Percentiles rank a stretch among this genome's conserved stretches.
Conservation (phyloP, 2,888 invertebrate genomes). For the Caenorhabditis auriculariae region DNA sequence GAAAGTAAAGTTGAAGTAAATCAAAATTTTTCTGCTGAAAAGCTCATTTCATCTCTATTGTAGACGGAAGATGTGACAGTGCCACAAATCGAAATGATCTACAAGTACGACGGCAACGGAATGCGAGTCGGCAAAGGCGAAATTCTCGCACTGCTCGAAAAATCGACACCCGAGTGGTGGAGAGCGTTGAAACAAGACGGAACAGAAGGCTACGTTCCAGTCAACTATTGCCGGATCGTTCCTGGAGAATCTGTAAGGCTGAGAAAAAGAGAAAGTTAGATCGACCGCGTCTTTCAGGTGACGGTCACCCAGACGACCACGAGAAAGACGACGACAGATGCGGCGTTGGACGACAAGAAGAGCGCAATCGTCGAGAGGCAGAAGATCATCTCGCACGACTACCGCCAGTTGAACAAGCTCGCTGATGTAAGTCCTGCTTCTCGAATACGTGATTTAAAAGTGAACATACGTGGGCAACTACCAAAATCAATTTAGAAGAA, state of each 20-base stretch:
- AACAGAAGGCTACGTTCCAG: slow-evolving; percentile 90
- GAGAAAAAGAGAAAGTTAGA: neutral
- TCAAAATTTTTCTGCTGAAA: neutral
- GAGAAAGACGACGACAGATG: slow-evolving; percentile 25
- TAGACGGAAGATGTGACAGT: slow-evolving; percentile 54
- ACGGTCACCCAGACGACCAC: slow-evolving; percentile 39
- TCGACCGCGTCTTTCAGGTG: slow-evolving; percentile 46
- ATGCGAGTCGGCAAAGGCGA: slow-evolving; percentile 89
- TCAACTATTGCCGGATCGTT: slow-evolving; percentile 81
- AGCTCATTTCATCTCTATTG: slow-evolving; percentile 12
- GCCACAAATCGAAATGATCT: slow-evolving; percentile 48
- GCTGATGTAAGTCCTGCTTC: slow-evolving; percentile 73
- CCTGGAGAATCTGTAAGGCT: slow-evolving; percentile 74
- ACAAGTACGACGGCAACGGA: slow-evolving; percentile 70
- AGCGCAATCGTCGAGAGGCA: slow-evolving; percentile 51
- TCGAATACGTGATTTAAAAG: no score
- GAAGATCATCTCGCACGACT: slow-evolving; percentile 47
- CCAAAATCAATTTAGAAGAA: no score
- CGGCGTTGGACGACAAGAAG: slow-evolving; percentile 32
- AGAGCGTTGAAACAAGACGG: slow-evolving; percentile 82
- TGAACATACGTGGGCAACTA: no score
- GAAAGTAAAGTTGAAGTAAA: neutral
- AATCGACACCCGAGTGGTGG: slow-evolving; percentile 89
- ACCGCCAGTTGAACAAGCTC: slow-evolving; percentile 72
- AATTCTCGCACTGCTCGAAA: slow-evolving; percentile 86